Conservation (phyloP, 1,140 invertebrate genomes). For the Agrypnia vestita region DNA sequence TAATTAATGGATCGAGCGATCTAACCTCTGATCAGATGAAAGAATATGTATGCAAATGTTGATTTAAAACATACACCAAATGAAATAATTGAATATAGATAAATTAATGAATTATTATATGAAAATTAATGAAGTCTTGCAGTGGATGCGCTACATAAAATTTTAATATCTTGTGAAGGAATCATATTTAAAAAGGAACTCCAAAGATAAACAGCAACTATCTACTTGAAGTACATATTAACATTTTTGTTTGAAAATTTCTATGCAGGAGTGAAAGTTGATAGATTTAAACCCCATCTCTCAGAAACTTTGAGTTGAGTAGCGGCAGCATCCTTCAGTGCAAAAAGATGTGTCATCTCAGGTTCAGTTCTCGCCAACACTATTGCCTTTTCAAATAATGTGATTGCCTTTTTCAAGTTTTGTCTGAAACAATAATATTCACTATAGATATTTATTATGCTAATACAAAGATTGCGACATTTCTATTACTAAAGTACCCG, state of each 20-base stretch:
- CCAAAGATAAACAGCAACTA: conserved; percentile 8
- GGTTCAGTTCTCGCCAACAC: conserved; percentile 86
- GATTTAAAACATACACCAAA: too few relatives aligned
- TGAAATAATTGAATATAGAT: too few relatives aligned
- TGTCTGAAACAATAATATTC: conserved; percentile 80
- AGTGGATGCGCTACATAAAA: too few relatives aligned
- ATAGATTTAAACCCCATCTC: conserved; percentile 79
- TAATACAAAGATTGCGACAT: too few relatives aligned
- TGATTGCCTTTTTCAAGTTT: conserved; percentile 86
- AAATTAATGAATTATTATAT: too few relatives aligned
- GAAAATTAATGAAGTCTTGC: too few relatives aligned
- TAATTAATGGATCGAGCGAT: too few relatives aligned
- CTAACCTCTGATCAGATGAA: too few relatives aligned
- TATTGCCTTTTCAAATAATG: conserved; percentile 93
- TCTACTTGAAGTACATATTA: background rate
- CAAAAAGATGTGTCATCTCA: conserved; percentile 92
- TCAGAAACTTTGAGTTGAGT: conserved; percentile 88
- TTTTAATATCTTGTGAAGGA: background rate
- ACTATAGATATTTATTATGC: too few relatives aligned
- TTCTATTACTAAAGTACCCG: too few relatives aligned
- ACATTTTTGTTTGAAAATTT: conserved; percentile 1
- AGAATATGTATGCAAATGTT: too few relatives aligned
- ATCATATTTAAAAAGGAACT: background rate
- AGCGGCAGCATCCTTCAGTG: conserved; percentile 88
- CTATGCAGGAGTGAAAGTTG: conserved; percentile 60